phyloP scores from a whole-genome alignment of 2,113 vertebrate genomes.

The Fregata magnificens region DNA sequence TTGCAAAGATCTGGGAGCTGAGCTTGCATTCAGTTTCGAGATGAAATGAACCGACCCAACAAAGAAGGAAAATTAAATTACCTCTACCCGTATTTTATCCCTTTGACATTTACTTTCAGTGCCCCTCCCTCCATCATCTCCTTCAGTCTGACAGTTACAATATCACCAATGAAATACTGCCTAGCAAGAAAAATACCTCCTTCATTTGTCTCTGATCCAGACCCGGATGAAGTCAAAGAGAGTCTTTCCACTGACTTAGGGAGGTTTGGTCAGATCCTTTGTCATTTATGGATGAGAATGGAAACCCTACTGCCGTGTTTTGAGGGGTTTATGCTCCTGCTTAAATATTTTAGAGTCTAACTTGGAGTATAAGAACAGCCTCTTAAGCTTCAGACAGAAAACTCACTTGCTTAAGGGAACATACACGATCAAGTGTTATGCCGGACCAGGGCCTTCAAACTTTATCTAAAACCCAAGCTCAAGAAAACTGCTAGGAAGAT shows the following conservation, averaged over 20 bases:
- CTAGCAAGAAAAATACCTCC: neutral
- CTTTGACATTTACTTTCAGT: slow-evolving; percentile 39
- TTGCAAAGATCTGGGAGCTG: slow-evolving; percentile 4
- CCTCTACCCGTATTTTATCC: slow-evolving; percentile 37
- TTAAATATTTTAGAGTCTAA: neutral
- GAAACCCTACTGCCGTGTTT: neutral
- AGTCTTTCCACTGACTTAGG: neutral
- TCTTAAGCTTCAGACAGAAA: neutral
- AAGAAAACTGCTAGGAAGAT: neutral
- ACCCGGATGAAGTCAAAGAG: neutral
- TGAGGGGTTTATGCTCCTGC: neutral
- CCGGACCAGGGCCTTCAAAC: neutral
- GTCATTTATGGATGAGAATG: neutral
- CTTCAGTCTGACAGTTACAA: neutral
- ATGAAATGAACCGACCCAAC: slow-evolving; percentile 26
- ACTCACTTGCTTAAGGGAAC: neutral
- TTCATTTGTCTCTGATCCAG: neutral
- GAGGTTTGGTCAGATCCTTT: neutral
- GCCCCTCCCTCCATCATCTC: neutral
- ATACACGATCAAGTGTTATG: neutral
- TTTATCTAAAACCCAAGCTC: neutral
- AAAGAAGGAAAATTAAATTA: slow-evolving; percentile 38
- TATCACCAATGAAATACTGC: neutral
- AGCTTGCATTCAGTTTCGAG: slow-evolving; percentile 7
- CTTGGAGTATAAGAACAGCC: neutral